These are phyloP conservation scores for Carassius gibelio DNA, from an alignment of 2,113 vertebrate genomes.

Conservation along the genomic window DNA sequence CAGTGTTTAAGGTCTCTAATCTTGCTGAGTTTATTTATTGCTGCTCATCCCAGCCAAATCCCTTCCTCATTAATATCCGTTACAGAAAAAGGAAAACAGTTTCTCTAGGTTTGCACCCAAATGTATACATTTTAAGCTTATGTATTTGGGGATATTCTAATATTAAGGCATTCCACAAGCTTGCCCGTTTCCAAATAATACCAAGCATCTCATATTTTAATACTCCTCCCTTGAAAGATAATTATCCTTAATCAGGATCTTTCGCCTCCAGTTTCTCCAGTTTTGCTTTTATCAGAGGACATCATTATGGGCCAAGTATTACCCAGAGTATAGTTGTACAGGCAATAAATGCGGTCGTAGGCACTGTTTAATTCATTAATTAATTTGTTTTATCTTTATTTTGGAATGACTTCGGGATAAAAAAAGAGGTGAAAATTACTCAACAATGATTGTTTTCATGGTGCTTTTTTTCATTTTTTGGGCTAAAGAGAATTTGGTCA, in stretches of 20 bases:
- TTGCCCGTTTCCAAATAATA: conserved; percentile 49
- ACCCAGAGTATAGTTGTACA: conserved; percentile 39
- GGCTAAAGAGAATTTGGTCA: no score
- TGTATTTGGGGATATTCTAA: not conserved
- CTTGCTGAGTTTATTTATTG: not conserved
- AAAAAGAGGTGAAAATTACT: not conserved
- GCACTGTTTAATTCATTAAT: conserved; percentile 3
- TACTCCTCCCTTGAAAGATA: conserved; percentile 63
- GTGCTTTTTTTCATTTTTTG: no score
- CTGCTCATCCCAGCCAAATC: not conserved
- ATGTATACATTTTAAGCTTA: not conserved
- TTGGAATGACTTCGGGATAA: conserved; percentile 7
- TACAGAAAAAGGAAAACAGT: conserved; percentile 4
- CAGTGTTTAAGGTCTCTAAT: conserved; percentile 8
- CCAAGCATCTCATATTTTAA: conserved; percentile 51
- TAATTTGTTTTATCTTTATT: conserved; percentile 24
- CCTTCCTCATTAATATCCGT: conserved; percentile 17
- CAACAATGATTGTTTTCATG: no score
- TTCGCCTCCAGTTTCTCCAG: conserved; percentile 51
- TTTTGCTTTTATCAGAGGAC: conserved; percentile 54
- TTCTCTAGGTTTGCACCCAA: not conserved
- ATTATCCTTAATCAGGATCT: conserved; percentile 64
- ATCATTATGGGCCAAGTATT: conserved; percentile 57
- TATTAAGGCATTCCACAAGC: not conserved
- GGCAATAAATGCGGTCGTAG: conserved; percentile 50